Evolutionary conservation across 1,140 invertebrate species (phyloP).

Genomic region (Camponotus floridanus): DNA sequence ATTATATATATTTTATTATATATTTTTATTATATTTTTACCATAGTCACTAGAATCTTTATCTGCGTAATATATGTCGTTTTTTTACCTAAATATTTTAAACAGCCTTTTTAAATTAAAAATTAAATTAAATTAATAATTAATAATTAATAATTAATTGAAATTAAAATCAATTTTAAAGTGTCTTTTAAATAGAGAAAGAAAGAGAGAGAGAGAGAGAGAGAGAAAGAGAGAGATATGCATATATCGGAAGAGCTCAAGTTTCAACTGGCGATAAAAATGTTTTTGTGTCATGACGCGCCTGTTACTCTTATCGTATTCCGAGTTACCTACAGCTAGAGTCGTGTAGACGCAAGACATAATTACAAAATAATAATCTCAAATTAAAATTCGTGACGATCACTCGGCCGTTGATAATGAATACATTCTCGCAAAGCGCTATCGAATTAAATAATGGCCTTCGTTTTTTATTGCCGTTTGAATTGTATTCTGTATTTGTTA

Average conservation of each 20-base stretch:
- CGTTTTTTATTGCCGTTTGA: constrained; percentile 12
- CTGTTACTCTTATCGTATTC: constrained; percentile 7
- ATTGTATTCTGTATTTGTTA: constrained; percentile 31
- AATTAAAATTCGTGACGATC: constrained; percentile 40
- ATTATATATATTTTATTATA: constrained; percentile 46
- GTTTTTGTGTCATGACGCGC: constrained; percentile 14
- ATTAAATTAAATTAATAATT: too few relatives aligned
- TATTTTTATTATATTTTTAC: constrained; percentile 64
- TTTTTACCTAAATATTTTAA: constrained; percentile 65
- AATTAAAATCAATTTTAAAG: constrained; percentile 70
- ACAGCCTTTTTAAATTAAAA: constrained; percentile 50
- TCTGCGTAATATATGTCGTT: constrained; percentile 70
- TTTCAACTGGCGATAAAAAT: constrained; percentile 26
- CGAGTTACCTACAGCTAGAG: constrained; percentile 1
- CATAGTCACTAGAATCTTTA: constrained; percentile 65
- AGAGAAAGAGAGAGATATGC: background rate
- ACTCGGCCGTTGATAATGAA: constrained; percentile 17
- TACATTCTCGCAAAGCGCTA: background rate
- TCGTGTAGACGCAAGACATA: background rate
- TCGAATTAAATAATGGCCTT: constrained; percentile 17
- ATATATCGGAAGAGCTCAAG: background rate
- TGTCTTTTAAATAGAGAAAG: background rate
- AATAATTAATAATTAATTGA: constrained; percentile 46
- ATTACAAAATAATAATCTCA: constrained; percentile 35
- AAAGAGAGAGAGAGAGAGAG: background rate